These are phyloP conservation scores for Choristoneura rosaceana DNA, from an alignment of 2,888 invertebrate species.

Conservation along the genomic window DNA sequence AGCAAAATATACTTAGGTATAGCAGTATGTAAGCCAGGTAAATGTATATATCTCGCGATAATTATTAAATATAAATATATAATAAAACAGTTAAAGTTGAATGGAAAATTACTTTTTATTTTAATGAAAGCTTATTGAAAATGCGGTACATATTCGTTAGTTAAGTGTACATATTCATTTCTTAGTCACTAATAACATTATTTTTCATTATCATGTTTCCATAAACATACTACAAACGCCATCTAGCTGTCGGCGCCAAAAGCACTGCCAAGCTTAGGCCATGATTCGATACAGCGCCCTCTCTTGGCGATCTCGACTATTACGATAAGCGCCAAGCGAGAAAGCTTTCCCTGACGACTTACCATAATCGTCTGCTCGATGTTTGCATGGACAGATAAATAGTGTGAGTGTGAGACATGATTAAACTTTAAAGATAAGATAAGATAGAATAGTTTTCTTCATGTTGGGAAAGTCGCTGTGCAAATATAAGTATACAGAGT, in stretches of 20 bases:
- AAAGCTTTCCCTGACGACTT: slow-evolving; percentile 75
- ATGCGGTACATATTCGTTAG: neutral
- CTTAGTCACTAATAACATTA: neutral
- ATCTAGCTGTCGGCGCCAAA: slow-evolving; percentile 53
- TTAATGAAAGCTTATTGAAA: neutral
- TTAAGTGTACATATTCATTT: neutral
- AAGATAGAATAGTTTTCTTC: neutral
- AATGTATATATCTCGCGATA: no score
- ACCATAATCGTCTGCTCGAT: slow-evolving; percentile 80
- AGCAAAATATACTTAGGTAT: no score
- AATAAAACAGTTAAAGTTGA: neutral
- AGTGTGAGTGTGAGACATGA: slow-evolving; percentile 60
- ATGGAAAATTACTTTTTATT: no score
- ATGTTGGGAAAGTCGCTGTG: neutral
- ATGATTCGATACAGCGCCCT: slow-evolving; percentile 61
- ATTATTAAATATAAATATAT: no score
- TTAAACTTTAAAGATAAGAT: neutral
- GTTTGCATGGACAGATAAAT: slow-evolving; percentile 81
- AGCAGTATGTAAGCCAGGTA: no score
- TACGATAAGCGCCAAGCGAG: slow-evolving; percentile 65
- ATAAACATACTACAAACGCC: slow-evolving; percentile 52
- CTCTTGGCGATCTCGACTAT: slow-evolving; percentile 53
- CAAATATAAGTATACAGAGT: neutral
- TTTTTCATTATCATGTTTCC: neutral
- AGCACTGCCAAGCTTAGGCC: slow-evolving; percentile 49